Conservation (phyloP, 2,113 vertebrate species). For the Catharus bicknelli region DNA sequence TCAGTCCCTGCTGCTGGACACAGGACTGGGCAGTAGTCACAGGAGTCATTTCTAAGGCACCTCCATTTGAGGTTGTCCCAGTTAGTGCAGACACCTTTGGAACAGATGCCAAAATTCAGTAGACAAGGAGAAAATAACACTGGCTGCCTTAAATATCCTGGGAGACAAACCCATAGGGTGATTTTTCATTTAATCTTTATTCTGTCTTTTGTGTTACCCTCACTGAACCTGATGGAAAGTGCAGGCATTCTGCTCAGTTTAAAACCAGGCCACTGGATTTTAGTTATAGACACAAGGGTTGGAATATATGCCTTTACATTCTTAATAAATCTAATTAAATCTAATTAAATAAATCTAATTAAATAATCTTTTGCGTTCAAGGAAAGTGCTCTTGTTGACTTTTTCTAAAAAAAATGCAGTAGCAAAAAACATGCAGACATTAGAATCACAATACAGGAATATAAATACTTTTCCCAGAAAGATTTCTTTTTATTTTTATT, state of each 20-base stretch:
- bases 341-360: no score
- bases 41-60: neutral
- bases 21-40: neutral
- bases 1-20: neutral
- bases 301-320: neutral
- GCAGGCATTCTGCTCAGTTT: neutral
- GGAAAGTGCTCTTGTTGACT: neutral
- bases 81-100: neutral
- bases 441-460: neutral
- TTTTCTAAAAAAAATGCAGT: neutral
- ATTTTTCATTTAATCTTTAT: neutral
- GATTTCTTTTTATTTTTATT: rapidly evolving
- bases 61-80: neutral
- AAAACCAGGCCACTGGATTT: neutral
- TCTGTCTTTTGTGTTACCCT: neutral
- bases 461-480: neutral
- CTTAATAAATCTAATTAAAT: neutral
- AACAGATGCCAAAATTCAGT: neutral
- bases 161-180: neutral
- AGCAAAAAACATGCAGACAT: neutral
- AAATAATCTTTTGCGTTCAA: neutral
- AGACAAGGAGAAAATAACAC: neutral
- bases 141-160: neutral
- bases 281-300: neutral
- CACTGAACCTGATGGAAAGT: neutral